Evolutionary conservation across 2,797 vertebrate genomes (phyloP).

Genomic region (Schizopygopsis malacanthus): DNA sequence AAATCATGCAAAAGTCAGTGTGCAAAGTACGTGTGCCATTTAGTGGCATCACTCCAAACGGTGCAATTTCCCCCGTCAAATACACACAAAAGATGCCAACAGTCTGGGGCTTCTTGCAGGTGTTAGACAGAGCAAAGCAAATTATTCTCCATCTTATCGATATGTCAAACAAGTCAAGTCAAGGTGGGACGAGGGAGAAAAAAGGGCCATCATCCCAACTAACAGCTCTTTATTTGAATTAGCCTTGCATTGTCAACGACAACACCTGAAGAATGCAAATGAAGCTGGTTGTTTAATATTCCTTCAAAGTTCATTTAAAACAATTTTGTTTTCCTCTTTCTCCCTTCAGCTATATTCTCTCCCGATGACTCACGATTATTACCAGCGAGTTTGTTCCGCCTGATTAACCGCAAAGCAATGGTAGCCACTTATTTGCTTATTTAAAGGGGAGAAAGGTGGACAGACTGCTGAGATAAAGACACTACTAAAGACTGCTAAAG

Average conservation of each 20-base stretch:
- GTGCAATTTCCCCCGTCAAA: constrained; percentile 58
- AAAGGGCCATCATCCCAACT: constrained; percentile 43
- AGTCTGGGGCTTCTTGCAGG: constrained; percentile 45
- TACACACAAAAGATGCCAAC: constrained; percentile 54
- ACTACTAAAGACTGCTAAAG: constrained; percentile 21
- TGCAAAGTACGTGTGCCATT: constrained; percentile 38
- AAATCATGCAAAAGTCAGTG: constrained; percentile 22
- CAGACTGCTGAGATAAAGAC: constrained; percentile 42
- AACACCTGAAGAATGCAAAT: constrained; percentile 60
- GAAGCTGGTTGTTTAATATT: constrained; percentile 38
- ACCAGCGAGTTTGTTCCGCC: constrained; percentile 15
- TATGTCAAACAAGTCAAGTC: constrained; percentile 3
- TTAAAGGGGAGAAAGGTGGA: constrained; percentile 38
- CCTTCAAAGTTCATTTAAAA: constrained; percentile 25
- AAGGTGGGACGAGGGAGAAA: neutral
- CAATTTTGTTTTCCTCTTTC: constrained; percentile 26
- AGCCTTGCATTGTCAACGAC: constrained; percentile 50
- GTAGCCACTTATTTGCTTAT: constrained; percentile 42
- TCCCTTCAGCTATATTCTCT: constrained; percentile 11
- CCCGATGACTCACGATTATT: constrained; percentile 40
- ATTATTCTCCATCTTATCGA: constrained; percentile 53
- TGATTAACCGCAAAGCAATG: constrained; percentile 39
- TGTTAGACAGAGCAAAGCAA: constrained; percentile 48
- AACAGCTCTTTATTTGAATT: constrained; percentile 59
- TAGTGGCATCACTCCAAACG: constrained; percentile 35